phyloP scores from a whole-genome alignment of 2,797 vertebrate species.

The Acropternis orthonyx region DNA sequence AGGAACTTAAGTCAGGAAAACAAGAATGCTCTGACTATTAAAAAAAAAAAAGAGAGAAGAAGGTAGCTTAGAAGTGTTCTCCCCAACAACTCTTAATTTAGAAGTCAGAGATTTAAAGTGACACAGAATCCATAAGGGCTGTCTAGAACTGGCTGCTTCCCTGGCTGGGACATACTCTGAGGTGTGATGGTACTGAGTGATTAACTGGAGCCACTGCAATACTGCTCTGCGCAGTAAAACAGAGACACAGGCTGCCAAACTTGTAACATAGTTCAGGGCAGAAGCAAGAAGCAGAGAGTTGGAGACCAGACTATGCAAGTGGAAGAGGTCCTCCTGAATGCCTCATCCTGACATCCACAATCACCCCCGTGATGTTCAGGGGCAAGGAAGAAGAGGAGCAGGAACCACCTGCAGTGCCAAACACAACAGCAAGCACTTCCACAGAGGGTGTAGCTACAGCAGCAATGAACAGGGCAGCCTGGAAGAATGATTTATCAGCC shows the following conservation, averaged over 20 bases:
- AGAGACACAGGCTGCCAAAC: neutral
- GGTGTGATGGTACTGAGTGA: neutral
- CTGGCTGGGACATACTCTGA: neutral
- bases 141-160: neutral
- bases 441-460: neutral
- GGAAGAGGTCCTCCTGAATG: neutral
- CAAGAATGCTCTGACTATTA: neutral
- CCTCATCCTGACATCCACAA: neutral
- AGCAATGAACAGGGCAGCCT: neutral
- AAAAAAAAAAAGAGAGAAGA: neutral
- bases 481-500: neutral
- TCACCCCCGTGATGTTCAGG: neutral
- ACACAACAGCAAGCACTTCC: neutral
- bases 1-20: neutral
- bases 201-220: too few relatives aligned
- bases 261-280: neutral
- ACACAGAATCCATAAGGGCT: neutral
- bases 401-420: neutral
- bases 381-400: neutral
- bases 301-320: neutral
- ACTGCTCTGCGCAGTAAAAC: neutral
- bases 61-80: neutral
- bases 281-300: neutral
- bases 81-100: neutral
- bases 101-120: neutral